Evolutionary conservation across 2,113 vertebrate species (phyloP), one percentile per base, ranked within the genome.

Genomic region (Boleophthalmus pectinirostris): DNA sequence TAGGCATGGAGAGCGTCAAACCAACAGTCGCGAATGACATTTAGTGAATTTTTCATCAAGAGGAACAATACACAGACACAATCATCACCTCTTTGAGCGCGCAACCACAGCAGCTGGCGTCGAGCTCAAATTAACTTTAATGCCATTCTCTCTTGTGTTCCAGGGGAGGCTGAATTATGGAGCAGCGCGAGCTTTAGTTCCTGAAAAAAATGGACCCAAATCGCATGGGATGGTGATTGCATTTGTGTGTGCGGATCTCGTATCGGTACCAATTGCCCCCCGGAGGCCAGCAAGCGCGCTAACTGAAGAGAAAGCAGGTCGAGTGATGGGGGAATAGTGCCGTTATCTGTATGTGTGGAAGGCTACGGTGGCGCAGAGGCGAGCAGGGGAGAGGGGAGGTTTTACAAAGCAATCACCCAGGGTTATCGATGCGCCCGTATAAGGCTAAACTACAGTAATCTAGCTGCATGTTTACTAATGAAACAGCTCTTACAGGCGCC

Each of bases 281-380:
- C 25, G 72, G 85, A 82, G 89, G 88, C 83, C 68, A 76, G 25
- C 33, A 1, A 10, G 82, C 82, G 70, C 35, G 82, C 84, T 88
- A 87, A 80, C 85, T 73, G 82, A 82, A 83, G 87, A 86, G 83
- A 89, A 90, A 90, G 76, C 91, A 85, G 88, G 91, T 91, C 90
- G 90, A 78, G 79, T 77, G 85, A 82, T 83, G 69, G 84, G 88
- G 87, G 90, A 89, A 85, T 87, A 73, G 86, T 77, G 84, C 67
- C 66, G 84, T 89, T 87, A 87, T 90, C 84, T 89, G 82, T 83
- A 84, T 81, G 82, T 83, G 85, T 78, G 86, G 72, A 74, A 3
- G 80, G 79, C 85, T 82, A 70, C 79, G 70, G 75, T 60, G 82
- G 73, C 76, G 65, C 74, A 43, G 85, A 79, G 71, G 67, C 11